A percentile compares a stretch with the other conserved stretches of the same genome.
phyloP scores from a whole-genome alignment of 1,140 invertebrate species.

The Ditylenchus dipsaci region DNA sequence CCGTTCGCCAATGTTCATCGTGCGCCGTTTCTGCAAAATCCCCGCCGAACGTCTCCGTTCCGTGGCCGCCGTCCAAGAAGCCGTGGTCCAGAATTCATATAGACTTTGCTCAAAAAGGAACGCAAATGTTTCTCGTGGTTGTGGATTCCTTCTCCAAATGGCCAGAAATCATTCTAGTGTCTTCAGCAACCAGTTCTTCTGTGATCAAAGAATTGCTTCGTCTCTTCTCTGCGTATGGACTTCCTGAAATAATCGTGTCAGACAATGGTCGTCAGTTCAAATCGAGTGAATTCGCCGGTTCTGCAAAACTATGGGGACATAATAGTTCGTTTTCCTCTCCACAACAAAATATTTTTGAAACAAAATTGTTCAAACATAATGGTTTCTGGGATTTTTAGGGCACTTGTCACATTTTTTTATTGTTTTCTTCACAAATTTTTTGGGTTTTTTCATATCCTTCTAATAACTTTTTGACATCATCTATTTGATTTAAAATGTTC shows the following conservation, averaged over 20 bases:
- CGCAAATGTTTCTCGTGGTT: conserved; percentile 1
- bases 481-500: too few species aligned
- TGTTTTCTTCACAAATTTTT: too few species aligned
- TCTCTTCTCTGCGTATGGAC: conserved; percentile 1
- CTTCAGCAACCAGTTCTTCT: conserved; percentile 6
- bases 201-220: neutral
- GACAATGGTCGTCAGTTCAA: too few species aligned
- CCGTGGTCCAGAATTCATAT: neutral
- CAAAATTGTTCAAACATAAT: too few species aligned
- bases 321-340: too few species aligned
- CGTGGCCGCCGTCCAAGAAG: neutral
- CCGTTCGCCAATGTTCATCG: neutral
- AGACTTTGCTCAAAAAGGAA: neutral
- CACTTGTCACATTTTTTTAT: too few species aligned
- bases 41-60: neutral
- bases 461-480: too few species aligned
- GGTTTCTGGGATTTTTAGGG: too few species aligned
- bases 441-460: too few species aligned
- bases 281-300: too few species aligned
- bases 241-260: conserved; percentile 10
- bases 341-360: too few species aligned
- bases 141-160: conserved; percentile 22
- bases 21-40: neutral
- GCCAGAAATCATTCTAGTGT: conserved; percentile 13
- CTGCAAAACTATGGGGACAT: too few species aligned